A percentile compares a stretch with the other conserved stretches of the same genome.
Conservation (phyloP, 2,888 invertebrate genomes). For the Allolobophora icterica region DNA sequence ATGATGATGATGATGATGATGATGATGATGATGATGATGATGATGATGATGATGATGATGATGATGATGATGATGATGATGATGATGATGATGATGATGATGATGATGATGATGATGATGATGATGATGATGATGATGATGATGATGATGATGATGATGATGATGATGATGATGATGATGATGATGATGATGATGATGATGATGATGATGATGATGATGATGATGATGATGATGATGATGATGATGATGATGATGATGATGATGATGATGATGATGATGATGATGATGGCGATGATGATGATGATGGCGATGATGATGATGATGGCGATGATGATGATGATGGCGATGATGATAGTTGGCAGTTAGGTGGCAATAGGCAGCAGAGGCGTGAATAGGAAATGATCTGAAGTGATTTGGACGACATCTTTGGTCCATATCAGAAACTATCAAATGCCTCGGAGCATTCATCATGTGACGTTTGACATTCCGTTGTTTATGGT, state of each 20-base stretch:
- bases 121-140: too few species aligned
- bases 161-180: too few species aligned
- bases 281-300: constrained; percentile 19
- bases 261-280: constrained; percentile 35
- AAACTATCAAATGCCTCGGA: background rate
- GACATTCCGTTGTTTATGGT: background rate
- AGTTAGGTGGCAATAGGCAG: background rate
- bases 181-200: background rate
- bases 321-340: constrained; percentile 38
- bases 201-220: constrained; percentile 37
- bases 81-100: too few species aligned
- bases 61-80: too few species aligned
- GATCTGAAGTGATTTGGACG: background rate
- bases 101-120: too few species aligned
- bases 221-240: constrained; percentile 41
- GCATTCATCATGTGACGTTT: background rate
- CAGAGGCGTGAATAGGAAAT: background rate
- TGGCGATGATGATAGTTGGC: background rate
- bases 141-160: background rate
- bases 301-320: constrained; percentile 32
- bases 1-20: too few species aligned
- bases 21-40: too few species aligned
- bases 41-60: too few species aligned
- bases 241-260: constrained; percentile 42
- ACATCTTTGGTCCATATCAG: background rate